phyloP scores from a whole-genome alignment of 2,888 invertebrate genomes.

The Keiferia lycopersicella region DNA sequence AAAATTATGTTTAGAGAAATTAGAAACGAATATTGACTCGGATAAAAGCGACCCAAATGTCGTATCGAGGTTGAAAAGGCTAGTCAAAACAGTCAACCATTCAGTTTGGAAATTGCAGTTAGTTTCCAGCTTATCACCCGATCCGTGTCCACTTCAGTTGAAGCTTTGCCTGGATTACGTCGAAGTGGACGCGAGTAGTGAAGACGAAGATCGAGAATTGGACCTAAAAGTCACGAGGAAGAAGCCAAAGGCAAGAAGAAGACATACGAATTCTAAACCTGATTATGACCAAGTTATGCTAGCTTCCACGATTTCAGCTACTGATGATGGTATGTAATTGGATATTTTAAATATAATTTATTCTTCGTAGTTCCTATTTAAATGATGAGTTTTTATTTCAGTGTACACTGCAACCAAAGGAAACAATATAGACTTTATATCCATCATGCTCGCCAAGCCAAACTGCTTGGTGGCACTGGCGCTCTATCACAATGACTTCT shows the following conservation, averaged over 20 bases:
- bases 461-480: slow-evolving; percentile 89
- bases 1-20: slow-evolving; percentile 76
- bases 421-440: slow-evolving; percentile 76
- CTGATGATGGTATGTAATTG: slow-evolving; percentile 58
- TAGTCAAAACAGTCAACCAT: slow-evolving; percentile 81
- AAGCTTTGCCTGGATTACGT: slow-evolving; percentile 74
- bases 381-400: slow-evolving; percentile 39
- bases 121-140: slow-evolving; percentile 80
- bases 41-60: slow-evolving; percentile 51
- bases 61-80: slow-evolving; percentile 54
- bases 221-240: slow-evolving; percentile 60
- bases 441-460: slow-evolving; percentile 88
- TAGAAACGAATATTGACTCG: slow-evolving; percentile 58
- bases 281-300: slow-evolving; percentile 65
- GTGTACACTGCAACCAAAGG: slow-evolving; percentile 55
- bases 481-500: slow-evolving; percentile 86
- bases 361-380: not conserved
- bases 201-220: slow-evolving; percentile 67
- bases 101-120: slow-evolving; percentile 88
- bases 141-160: slow-evolving; percentile 64
- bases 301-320: slow-evolving; percentile 64
- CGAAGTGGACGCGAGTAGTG: slow-evolving; percentile 71
- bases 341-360: not conserved
- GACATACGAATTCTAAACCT: slow-evolving; percentile 61
- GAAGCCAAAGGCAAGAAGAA: slow-evolving; percentile 63